A percentile compares a stretch with the other conserved stretches of the same genome.
These are phyloP conservation scores for Enteromius mattozi DNA, from an alignment of 2,797 vertebrate species.

Conservation along the genomic window DNA sequence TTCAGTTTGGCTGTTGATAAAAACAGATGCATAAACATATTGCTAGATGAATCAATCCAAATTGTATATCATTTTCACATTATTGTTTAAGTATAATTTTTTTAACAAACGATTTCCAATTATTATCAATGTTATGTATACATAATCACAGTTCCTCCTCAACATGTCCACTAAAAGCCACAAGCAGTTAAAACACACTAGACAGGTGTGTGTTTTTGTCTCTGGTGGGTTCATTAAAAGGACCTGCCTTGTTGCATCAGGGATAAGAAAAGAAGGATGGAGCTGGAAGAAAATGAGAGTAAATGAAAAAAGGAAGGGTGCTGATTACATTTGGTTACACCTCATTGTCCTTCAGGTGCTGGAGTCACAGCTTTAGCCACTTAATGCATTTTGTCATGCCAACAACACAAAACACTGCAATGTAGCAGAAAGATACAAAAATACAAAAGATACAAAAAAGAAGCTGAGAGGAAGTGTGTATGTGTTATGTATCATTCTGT, in stretches of 20 bases:
- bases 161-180: not conserved
- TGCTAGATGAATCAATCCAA: not conserved
- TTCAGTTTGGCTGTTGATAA: not conserved
- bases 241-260: conserved; percentile 27
- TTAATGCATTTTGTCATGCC: conserved; percentile 45
- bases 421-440: not conserved
- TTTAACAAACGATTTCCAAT: not conserved
- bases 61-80: not conserved
- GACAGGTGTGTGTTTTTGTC: conserved; percentile 24
- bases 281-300: conserved; percentile 3
- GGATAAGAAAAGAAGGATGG: conserved; percentile 1
- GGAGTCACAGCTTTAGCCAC: conserved; percentile 31
- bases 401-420: conserved; percentile 13
- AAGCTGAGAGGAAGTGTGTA: conserved; percentile 5
- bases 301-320: not conserved
- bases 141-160: not conserved
- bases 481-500: not conserved
- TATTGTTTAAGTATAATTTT: not conserved
- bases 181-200: not conserved
- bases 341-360: conserved; percentile 48
- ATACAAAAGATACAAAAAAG: not conserved
- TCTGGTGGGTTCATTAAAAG: conserved; percentile 43
- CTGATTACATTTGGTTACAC: conserved; percentile 9
- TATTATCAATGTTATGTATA: not conserved
- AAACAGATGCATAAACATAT: not conserved